phyloP scores from a whole-genome alignment of 1,140 invertebrate species.

The Hirudo medicinalis region DNA sequence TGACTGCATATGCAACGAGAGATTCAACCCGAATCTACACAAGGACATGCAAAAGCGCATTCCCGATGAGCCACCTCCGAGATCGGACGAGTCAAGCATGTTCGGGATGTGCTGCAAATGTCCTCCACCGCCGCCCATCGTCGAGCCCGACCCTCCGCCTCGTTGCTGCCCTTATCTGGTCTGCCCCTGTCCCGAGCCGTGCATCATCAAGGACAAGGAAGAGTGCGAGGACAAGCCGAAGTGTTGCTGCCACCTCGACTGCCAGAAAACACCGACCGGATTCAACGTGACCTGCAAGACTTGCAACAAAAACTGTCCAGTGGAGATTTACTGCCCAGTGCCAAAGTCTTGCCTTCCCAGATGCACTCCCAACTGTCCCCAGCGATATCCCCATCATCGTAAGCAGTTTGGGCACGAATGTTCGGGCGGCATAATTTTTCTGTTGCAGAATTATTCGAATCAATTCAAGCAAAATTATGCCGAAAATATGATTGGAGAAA shows the following conservation, averaged over 20 bases:
- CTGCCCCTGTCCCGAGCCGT: constrained; percentile 4
- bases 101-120: neutral
- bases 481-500: too few relatives aligned
- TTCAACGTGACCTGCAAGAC: neutral
- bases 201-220: neutral
- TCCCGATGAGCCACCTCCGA: neutral
- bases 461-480: too few relatives aligned
- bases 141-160: neutral
- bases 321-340: constrained; percentile 2
- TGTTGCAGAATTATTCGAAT: too few relatives aligned
- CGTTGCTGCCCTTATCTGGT: constrained; percentile 9
- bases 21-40: neutral
- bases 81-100: neutral
- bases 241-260: neutral
- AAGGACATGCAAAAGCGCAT: neutral
- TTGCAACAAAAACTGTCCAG: neutral
- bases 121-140: neutral
- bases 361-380: constrained; percentile 3
- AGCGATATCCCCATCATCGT: constrained; percentile 10
- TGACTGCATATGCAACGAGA: neutral
- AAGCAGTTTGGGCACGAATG: neutral
- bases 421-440: too few relatives aligned
- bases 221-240: neutral
- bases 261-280: neutral
- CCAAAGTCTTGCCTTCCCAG: constrained; percentile 4